These are phyloP conservation scores for Perca flavescens DNA, from an alignment of 2,113 vertebrate genomes.

Conservation along the genomic window DNA sequence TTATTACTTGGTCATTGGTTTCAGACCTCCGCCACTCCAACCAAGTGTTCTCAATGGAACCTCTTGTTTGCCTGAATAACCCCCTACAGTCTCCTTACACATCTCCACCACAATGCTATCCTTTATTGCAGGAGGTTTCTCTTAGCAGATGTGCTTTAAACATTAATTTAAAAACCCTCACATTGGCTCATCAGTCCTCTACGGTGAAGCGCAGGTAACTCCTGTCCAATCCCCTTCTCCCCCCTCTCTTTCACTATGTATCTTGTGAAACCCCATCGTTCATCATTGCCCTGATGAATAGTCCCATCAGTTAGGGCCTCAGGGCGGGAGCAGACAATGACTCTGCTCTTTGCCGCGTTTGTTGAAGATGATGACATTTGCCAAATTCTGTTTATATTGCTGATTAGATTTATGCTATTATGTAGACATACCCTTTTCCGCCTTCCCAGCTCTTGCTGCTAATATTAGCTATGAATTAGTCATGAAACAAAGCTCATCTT, in stretches of 20 bases:
- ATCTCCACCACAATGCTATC: conserved; percentile 74
- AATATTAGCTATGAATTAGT: conserved; percentile 31
- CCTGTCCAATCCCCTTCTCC: conserved; percentile 54
- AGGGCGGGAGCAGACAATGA: conserved; percentile 79
- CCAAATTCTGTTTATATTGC: conserved; percentile 83
- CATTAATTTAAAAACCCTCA: conserved; percentile 70
- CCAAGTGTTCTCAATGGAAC: conserved; percentile 72
- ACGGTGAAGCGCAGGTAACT: conserved; percentile 73
- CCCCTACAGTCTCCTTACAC: conserved; percentile 62
- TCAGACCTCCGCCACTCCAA: conserved; percentile 72
- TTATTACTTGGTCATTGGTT: conserved; percentile 84
- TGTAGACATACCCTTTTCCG: conserved; percentile 40
- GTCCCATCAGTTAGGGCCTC: conserved; percentile 71
- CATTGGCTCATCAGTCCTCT: conserved; percentile 60
- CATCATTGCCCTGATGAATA: conserved; percentile 83
- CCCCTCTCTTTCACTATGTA: conserved; percentile 38
- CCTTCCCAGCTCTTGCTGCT: neutral
- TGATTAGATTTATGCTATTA: conserved; percentile 79
- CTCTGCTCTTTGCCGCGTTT: conserved; percentile 77
- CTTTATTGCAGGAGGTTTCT: conserved; percentile 71
- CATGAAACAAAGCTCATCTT: conserved; percentile 10
- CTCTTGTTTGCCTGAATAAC: conserved; percentile 73
- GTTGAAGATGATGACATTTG: conserved; percentile 84
- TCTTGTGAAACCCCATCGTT: conserved; percentile 72
- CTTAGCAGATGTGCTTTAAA: conserved; percentile 67